phyloP scores from a whole-genome alignment of 92 coral and sea anemone species.

The Virgularia gustaviana region DNA sequence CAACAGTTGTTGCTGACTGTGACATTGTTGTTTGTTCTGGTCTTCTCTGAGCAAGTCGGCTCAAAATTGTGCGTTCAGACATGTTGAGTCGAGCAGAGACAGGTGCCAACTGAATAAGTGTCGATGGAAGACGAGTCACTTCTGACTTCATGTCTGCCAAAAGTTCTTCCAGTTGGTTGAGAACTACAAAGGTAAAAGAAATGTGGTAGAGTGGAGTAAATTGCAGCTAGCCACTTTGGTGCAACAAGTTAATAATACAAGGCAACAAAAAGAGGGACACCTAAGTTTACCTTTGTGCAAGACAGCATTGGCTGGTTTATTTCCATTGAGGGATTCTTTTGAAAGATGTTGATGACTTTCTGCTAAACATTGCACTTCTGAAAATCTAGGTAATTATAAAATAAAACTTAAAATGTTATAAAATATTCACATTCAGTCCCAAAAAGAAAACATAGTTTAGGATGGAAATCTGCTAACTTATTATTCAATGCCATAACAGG shows the following conservation, averaged over 20 bases:
- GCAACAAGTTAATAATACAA: no score
- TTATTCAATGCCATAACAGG: conserved; percentile 97
- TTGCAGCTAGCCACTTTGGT: no score
- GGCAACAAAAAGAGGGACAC: no score
- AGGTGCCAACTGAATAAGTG: conserved; percentile 79
- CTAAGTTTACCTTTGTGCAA: conserved; percentile 94
- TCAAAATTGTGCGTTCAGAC: conserved; percentile 92
- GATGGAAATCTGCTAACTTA: no score
- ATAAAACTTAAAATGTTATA: background rate
- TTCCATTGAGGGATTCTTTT: conserved; percentile 88
- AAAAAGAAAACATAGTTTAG: background rate
- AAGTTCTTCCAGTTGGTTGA: conserved; percentile 91
- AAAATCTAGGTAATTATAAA: conserved; percentile 55
- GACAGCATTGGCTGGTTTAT: conserved; percentile 97
- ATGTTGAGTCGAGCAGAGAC: conserved; percentile 88
- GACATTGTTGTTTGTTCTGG: no score
- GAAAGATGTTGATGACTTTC: conserved; percentile 98
- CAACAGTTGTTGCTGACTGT: background rate
- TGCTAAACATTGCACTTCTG: conserved; percentile 92
- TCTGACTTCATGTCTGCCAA: conserved; percentile 95
- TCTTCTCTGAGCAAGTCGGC: conserved; percentile 70
- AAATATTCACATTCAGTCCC: background rate
- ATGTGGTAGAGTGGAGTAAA: no score
- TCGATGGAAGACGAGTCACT: conserved; percentile 88
- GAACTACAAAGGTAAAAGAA: conserved; percentile 54